phyloP scores from a whole-genome alignment of 1,140 invertebrate genomes.

The Aphelenchoides avenae region DNA sequence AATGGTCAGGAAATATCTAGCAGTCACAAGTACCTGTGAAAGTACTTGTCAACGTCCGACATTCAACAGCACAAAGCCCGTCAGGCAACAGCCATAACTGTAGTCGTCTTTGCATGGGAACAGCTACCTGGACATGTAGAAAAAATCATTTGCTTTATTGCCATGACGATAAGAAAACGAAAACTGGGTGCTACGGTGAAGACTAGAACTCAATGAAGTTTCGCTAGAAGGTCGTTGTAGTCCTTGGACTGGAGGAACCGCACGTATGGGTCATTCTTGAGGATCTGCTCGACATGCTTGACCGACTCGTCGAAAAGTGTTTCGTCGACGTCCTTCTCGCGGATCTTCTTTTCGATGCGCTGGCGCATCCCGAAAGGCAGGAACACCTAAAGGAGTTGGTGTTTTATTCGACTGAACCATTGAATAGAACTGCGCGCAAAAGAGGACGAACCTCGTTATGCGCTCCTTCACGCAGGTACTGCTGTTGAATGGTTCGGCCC shows the following conservation, averaged over 20 bases:
- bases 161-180: too few species aligned
- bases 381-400: constrained; percentile 52
- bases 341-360: constrained; percentile 43
- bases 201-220: constrained; percentile 38
- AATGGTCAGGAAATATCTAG: too few species aligned
- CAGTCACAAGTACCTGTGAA: too few species aligned
- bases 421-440: constrained; percentile 9
- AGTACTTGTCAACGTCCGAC: too few species aligned
- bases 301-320: constrained; percentile 56
- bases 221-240: constrained; percentile 48
- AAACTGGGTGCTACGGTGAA: too few species aligned
- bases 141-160: too few species aligned
- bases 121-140: too few species aligned
- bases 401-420: too few species aligned
- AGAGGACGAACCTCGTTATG: constrained; percentile 46
- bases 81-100: too few species aligned
- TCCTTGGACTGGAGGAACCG: constrained; percentile 54
- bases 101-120: too few species aligned
- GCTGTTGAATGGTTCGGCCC: constrained; percentile 49
- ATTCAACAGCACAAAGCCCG: too few species aligned
- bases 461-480: constrained; percentile 53
- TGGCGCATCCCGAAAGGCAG: constrained; percentile 56
- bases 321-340: constrained; percentile 57
- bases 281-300: constrained; percentile 57
- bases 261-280: constrained; percentile 54